Conservation (phyloP, 2,888 invertebrate genomes). For the Sericinus montela region DNA sequence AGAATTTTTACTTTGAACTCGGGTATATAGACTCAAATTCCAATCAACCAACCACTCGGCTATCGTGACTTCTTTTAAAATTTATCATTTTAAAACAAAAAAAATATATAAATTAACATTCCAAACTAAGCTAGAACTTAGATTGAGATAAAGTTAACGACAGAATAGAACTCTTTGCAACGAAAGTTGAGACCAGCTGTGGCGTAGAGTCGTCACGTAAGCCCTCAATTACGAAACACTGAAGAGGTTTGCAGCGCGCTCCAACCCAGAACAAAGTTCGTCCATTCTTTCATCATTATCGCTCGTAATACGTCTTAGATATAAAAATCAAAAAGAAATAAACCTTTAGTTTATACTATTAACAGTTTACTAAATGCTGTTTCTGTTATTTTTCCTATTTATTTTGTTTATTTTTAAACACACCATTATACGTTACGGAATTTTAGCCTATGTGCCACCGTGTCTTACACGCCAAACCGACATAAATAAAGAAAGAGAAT, state of each 20-base stretch:
- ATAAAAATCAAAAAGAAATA: conserved; percentile 10
- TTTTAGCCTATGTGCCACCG: too few species aligned
- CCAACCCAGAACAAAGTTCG: conserved; percentile 60
- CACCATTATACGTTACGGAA: too few species aligned
- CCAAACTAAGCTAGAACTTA: conserved; percentile 58
- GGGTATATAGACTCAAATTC: too few species aligned
- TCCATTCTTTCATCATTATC: conserved; percentile 66
- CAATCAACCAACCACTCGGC: too few species aligned
- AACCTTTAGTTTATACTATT: background rate
- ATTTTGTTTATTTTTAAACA: too few species aligned
- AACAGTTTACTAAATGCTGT: background rate
- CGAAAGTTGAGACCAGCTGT: conserved; percentile 63
- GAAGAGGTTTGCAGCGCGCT: conserved; percentile 55
- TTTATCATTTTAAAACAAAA: too few species aligned
- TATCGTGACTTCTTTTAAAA: too few species aligned
- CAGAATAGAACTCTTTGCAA: conserved; percentile 61
- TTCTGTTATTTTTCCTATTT: too few species aligned
- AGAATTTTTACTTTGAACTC: too few species aligned
- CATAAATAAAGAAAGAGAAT: too few species aligned
- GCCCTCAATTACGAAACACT: conserved; percentile 76
- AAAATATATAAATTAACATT: conserved; percentile 28
- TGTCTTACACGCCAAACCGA: too few species aligned
- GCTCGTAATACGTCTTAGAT: conserved; percentile 25
- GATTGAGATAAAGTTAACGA: conserved; percentile 70
- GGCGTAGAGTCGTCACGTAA: conserved; percentile 70